Conservation (phyloP, 2,113 vertebrate genomes). For the Amazona vittata region DNA sequence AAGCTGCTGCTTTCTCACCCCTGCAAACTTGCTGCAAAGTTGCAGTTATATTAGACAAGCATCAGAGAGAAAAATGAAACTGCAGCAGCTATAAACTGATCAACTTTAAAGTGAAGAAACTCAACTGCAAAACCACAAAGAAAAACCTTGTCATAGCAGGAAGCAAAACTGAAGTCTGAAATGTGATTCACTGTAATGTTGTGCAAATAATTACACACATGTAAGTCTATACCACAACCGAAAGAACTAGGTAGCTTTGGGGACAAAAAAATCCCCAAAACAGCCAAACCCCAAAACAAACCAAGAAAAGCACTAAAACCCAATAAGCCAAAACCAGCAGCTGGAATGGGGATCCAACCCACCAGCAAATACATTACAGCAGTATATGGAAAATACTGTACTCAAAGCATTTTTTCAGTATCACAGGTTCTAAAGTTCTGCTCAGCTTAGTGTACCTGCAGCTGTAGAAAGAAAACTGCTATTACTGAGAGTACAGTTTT, state of each 20-base stretch:
- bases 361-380: neutral
- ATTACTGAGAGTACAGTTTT: neutral
- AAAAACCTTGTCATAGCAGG: neutral
- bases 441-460: fast-evolving
- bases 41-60: neutral
- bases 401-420: neutral
- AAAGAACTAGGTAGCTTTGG: neutral
- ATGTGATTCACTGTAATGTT: neutral
- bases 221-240: neutral
- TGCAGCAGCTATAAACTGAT: neutral
- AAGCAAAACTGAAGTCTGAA: neutral
- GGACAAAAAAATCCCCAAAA: fast-evolving
- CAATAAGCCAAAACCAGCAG: neutral
- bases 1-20: neutral
- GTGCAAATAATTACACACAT: neutral
- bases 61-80: neutral
- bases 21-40: neutral
- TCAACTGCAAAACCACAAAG: neutral
- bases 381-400: neutral
- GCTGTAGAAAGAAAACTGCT: neutral
- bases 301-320: neutral
- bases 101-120: neutral
- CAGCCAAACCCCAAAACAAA: neutral
- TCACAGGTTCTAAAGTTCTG: neutral
- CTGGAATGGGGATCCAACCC: neutral